phyloP scores from a whole-genome alignment of 2,797 vertebrate species.

The Enteromius afrohamiltoni region DNA sequence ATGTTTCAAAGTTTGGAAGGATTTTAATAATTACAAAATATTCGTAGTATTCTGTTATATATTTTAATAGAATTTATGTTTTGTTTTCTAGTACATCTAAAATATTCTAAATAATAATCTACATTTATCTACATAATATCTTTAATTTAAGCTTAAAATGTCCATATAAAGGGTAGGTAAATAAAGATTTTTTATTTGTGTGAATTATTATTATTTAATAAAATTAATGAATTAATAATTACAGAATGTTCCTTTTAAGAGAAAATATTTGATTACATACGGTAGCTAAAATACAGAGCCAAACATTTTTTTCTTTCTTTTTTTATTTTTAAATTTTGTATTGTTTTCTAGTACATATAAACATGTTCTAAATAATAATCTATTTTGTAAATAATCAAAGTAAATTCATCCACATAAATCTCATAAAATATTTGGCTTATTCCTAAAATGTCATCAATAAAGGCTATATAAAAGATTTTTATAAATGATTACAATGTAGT shows the following conservation, averaged over 20 bases:
- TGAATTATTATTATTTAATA: too few relatives aligned
- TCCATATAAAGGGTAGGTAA: too few relatives aligned
- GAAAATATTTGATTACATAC: neutral
- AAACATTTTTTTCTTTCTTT: neutral
- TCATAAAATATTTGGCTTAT: neutral
- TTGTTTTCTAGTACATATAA: neutral
- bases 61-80: too few relatives aligned
- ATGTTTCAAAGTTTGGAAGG: too few relatives aligned
- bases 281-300: neutral
- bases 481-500: neutral
- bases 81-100: too few relatives aligned
- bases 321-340: neutral
- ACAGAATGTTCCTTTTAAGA: neutral
- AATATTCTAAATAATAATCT: too few relatives aligned
- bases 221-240: neutral
- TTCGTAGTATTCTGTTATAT: too few relatives aligned
- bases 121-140: too few relatives aligned
- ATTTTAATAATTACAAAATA: neutral
- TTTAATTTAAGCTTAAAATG: too few relatives aligned
- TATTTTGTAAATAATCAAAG: neutral
- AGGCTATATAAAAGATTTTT: neutral
- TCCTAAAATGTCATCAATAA: neutral
- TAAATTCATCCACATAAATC: neutral
- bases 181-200: too few relatives aligned
- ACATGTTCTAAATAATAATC: neutral